Percentiles rank a stretch among this genome's conserved stretches.
Conservation (phyloP, 2,888 invertebrate genomes). For the Trachelus iudaicus region DNA sequence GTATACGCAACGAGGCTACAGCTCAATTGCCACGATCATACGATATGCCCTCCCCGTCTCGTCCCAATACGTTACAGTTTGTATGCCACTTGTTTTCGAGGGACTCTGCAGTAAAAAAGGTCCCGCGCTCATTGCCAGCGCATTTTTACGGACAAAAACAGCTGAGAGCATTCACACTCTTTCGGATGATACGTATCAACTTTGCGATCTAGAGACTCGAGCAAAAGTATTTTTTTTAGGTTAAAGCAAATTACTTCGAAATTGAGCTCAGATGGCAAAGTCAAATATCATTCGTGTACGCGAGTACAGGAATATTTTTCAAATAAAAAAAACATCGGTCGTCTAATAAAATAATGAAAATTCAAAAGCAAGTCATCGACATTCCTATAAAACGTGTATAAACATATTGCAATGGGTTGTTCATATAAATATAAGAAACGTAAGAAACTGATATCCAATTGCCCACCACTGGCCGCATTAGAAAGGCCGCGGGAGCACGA, state of each 20-base stretch:
- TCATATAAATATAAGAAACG: background rate
- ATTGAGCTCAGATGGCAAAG: background rate
- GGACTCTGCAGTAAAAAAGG: background rate
- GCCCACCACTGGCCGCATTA: conserved; percentile 20
- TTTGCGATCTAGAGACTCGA: background rate
- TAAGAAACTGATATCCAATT: conserved; percentile 24
- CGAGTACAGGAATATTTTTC: too few species aligned
- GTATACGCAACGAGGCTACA: background rate
- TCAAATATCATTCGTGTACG: background rate
- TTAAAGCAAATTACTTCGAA: background rate
- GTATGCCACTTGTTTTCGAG: background rate
- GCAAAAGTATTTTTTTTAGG: background rate
- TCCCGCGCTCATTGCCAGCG: background rate
- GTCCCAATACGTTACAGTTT: background rate
- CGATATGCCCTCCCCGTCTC: background rate
- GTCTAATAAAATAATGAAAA: background rate
- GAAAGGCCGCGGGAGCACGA: conserved; percentile 28
- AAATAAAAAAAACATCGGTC: background rate
- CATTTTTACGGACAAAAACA: background rate
- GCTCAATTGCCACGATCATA: background rate
- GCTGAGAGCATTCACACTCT: background rate
- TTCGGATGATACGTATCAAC: background rate
- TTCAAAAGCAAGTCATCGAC: background rate
- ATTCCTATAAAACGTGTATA: background rate
- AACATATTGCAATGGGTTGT: background rate